Conservation (phyloP, 2,888 invertebrate genomes). For the Lissocephala sabroskyi region DNA sequence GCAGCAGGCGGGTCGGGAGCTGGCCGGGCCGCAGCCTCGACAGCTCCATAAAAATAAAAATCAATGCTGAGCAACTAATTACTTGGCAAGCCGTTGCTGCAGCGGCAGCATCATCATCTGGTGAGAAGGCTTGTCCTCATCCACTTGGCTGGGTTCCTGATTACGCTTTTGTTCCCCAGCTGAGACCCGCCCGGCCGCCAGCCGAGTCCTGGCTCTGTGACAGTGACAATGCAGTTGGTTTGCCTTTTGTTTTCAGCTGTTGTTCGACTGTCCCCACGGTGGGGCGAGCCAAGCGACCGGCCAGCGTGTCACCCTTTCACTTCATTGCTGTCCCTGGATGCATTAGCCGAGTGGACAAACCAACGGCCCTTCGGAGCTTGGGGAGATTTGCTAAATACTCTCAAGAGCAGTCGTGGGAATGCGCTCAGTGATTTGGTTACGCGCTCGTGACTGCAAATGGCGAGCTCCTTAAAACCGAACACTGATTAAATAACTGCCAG, state of each 20-base stretch:
- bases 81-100: conserved; percentile 19
- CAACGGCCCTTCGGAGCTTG: no score
- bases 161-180: conserved; percentile 44
- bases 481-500: no score
- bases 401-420: conserved; percentile 28
- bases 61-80: conserved; percentile 60
- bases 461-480: no score
- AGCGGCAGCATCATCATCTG: no score
- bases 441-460: no score
- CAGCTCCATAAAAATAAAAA: conserved; percentile 49
- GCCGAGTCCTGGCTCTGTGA: conserved; percentile 20
- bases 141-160: conserved; percentile 37
- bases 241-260: conserved; percentile 2
- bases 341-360: conserved; percentile 57
- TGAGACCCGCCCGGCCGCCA: conserved; percentile 21
- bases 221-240: conserved; percentile 32
- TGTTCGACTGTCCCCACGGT: not conserved
- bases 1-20: not conserved
- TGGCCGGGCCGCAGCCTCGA: conserved; percentile 3
- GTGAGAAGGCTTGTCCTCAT: no score
- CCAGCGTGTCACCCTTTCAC: conserved; percentile 1
- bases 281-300: no score
- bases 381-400: conserved; percentile 45
- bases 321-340: conserved; percentile 3
- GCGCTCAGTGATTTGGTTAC: no score